A percentile compares a stretch with the other conserved stretches of the same genome.
Conservation (phyloP, 1,140 invertebrate species). For the Microvelia longipes region DNA sequence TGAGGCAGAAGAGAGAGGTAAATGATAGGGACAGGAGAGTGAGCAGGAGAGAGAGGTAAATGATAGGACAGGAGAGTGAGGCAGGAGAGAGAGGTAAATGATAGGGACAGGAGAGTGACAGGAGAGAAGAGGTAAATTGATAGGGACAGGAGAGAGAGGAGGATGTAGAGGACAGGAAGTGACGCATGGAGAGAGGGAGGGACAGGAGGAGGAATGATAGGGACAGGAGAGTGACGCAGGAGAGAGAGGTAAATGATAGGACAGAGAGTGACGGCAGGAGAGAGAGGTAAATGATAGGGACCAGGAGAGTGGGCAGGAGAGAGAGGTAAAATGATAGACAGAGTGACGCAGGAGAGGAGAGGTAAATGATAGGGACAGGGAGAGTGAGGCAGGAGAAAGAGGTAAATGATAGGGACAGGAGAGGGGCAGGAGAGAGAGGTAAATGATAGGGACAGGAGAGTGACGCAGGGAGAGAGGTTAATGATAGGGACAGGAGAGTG, state of each 20-base stretch:
- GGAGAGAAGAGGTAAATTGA: background rate
- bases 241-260: background rate
- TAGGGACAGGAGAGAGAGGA: background rate
- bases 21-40: background rate
- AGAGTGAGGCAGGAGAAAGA: background rate
- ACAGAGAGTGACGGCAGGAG: background rate
- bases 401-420: background rate
- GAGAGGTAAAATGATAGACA: background rate
- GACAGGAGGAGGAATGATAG: background rate
- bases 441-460: background rate
- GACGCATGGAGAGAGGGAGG: background rate
- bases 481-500: background rate
- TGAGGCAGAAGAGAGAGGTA: background rate
- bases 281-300: background rate
- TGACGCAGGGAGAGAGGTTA: background rate
- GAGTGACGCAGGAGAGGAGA: background rate
- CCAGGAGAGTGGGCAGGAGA: background rate
- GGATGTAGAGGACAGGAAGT: background rate
- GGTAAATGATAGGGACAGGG: background rate
- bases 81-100: background rate
- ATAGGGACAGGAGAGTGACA: background rate
- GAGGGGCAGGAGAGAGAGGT: background rate
- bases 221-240: background rate
- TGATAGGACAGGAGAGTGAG: background rate
- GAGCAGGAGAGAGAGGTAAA: background rate